Base-by-base conservation (phyloP, 2,888 invertebrate genomes). In the Drosophila sordidula region DNA sequence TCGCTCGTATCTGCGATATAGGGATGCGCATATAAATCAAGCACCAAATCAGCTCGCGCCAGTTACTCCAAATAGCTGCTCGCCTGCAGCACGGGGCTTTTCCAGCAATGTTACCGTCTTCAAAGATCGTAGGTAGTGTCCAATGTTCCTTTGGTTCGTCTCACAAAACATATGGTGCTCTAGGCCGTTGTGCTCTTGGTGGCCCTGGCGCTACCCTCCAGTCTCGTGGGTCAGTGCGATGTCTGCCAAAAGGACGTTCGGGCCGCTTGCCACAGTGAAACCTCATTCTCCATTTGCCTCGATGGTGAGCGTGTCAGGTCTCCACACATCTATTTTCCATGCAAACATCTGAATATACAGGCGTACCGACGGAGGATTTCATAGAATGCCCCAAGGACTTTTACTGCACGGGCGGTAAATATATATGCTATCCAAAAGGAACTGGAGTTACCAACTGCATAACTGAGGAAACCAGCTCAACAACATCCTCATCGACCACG, bases 181-280 rank as follows among this genome's bases (percentile, higher is more conserved):
- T 58, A 70, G 70, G 18, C 26, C 34, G 14, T 12, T 4, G 11
- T 57, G 8, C 4, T 57, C 12, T 18, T 58, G n/a, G 16, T 67
- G 11, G 18, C 14, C 12, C 8, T 71, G 14, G 18, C 44, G 8
- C n/a, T 57, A 4, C 52, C 65, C 6, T 8, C 8, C 1, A 11
- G 12, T 9, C 29, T 71, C 11, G 9, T 29, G 26, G 73, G 26
- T 14, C 59, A 57, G 18, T 78, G 77, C 25, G 44, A 61, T 47
- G 16, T 46, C 39, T 78, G 77, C 6, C 77, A 77, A 36, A 18
- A 46, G 5, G 38, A 12, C 0, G 73, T 51, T 45, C 14, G 9
- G 3, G 63, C 41, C 5, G 77, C 77, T 0, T 78, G 77, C 18
- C 70, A 77, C 36, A 68, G 29, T 54, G 63, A 70, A 66, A 77